Conservation (phyloP, 1,140 invertebrate genomes). For the Conus betulinus region DNA sequence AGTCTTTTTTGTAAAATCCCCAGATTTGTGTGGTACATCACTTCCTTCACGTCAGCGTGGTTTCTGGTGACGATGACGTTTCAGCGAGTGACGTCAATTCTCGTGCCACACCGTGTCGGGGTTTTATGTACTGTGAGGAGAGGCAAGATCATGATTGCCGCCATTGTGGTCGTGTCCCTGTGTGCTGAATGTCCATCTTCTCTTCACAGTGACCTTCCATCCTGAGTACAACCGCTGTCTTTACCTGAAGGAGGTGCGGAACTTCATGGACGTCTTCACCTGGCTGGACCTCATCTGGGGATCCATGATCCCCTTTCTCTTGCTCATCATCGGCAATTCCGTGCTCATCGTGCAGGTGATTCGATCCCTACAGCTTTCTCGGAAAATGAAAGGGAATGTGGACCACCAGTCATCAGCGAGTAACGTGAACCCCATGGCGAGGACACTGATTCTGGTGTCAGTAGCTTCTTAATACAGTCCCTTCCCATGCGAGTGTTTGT, state of each 20-base stretch:
- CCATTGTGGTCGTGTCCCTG: background rate
- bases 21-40: background rate
- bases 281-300: background rate
- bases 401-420: background rate
- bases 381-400: background rate
- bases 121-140: background rate
- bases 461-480: background rate
- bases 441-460: background rate
- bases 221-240: background rate
- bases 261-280: background rate
- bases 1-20: background rate
- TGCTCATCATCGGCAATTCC: background rate
- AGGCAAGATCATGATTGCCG: background rate
- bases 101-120: background rate
- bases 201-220: background rate
- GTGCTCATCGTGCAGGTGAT: background rate
- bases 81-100: slow-evolving; percentile 3
- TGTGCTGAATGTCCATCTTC: background rate
- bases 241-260: background rate
- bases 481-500: background rate
- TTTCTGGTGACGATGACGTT: slow-evolving; percentile 14
- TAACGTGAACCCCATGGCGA: background rate
- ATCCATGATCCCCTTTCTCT: background rate
- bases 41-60: background rate
- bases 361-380: background rate